phyloP scores from a whole-genome alignment of 1,140 invertebrate species.

The Hyphantria cunea region DNA sequence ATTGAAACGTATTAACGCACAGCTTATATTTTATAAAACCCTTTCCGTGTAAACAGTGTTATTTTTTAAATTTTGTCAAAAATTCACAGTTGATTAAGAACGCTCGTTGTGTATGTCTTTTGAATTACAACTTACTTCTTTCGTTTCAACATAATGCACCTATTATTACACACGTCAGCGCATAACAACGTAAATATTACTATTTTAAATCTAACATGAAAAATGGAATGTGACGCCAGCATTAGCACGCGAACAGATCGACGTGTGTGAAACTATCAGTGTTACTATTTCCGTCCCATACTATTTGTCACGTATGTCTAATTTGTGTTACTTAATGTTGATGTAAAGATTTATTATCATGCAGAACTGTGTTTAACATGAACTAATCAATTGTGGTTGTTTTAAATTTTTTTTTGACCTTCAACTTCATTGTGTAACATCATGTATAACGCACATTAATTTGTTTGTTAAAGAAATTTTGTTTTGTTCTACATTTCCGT shows the following conservation, averaged over 20 bases:
- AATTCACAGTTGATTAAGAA: slow-evolving; percentile 1
- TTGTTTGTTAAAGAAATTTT: no score
- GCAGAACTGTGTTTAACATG: background rate
- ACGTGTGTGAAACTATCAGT: slow-evolving; percentile 73
- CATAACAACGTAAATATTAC: slow-evolving; percentile 33
- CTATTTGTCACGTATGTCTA: slow-evolving; percentile 77
- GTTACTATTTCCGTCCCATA: slow-evolving; percentile 61
- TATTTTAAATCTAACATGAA: slow-evolving; percentile 77
- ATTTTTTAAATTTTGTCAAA: no score
- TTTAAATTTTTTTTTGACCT: no score
- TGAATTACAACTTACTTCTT: slow-evolving; percentile 6
- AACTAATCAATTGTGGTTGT: no score
- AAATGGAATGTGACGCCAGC: slow-evolving; percentile 71
- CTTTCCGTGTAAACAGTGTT: no score
- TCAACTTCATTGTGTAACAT: no score
- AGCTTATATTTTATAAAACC: no score
- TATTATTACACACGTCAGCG: slow-evolving; percentile 25
- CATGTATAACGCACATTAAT: no score
- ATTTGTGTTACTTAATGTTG: slow-evolving; percentile 67
- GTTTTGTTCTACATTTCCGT: no score
- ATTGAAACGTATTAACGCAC: no score
- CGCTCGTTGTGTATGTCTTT: background rate
- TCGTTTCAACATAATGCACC: slow-evolving; percentile 29
- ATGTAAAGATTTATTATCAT: slow-evolving; percentile 70
- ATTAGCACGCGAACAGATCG: slow-evolving; percentile 67